Conservation (phyloP, 64 coral and sea anemone species). For the Stichodactyla mertensii region DNA sequence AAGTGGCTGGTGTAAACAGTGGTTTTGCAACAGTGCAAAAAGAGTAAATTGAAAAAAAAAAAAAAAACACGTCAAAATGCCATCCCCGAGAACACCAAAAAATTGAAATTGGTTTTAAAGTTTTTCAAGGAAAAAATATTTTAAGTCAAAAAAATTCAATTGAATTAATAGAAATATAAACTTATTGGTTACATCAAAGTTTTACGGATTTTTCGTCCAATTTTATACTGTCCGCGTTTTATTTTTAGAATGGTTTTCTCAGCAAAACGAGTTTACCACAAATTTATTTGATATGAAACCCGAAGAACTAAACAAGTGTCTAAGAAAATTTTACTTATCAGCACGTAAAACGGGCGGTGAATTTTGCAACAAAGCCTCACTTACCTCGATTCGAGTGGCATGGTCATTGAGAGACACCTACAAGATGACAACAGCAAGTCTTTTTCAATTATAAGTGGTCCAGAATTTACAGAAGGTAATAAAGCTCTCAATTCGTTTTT, state of each 20-base stretch:
- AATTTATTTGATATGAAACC: not conserved
- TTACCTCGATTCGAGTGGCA: conserved; percentile 13
- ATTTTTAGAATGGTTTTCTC: conserved; percentile 24
- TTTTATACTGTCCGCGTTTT: too few relatives aligned
- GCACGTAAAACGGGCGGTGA: not conserved
- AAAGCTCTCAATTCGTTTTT: conserved; percentile 3
- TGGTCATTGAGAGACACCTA: conserved; percentile 2
- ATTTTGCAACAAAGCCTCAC: conserved; percentile 23
- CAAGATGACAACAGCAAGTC: not conserved
- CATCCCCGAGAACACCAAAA: too few relatives aligned
- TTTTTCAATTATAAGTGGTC: not conserved
- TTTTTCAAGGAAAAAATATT: too few relatives aligned
- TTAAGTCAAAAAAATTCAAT: too few relatives aligned
- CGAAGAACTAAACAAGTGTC: conserved; percentile 15
- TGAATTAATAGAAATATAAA: too few relatives aligned
- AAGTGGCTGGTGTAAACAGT: too few relatives aligned
- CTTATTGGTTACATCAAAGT: too few relatives aligned
- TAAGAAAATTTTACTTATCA: conserved; percentile 19
- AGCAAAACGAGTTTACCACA: not conserved
- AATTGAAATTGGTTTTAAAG: too few relatives aligned
- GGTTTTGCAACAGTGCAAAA: too few relatives aligned
- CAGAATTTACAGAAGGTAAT: conserved; percentile 26
- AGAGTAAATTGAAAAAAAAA: too few relatives aligned
- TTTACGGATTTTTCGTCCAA: too few relatives aligned
- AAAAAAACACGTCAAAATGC: too few relatives aligned